These are phyloP conservation scores for Carettochelys insculpta DNA, from an alignment of 2,113 vertebrate genomes.

Conservation along the genomic window DNA sequence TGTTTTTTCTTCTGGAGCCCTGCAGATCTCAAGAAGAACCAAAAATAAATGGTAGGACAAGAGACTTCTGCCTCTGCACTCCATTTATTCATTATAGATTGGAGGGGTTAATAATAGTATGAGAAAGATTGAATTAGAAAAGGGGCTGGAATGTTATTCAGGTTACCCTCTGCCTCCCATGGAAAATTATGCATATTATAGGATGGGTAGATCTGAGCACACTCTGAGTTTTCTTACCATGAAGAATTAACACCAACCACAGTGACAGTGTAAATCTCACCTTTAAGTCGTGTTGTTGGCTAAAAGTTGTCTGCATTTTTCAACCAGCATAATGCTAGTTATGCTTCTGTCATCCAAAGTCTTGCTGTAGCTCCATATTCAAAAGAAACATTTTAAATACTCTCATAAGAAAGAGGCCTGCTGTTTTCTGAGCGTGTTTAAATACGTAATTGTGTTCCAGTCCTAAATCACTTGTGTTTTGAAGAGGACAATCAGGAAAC, in stretches of 20 bases:
- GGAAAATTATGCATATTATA: background rate
- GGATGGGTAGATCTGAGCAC: background rate
- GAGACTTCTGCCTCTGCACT: background rate
- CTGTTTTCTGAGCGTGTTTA: background rate
- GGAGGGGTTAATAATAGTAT: background rate
- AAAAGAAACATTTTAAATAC: background rate
- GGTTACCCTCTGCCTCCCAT: background rate
- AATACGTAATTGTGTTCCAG: background rate
- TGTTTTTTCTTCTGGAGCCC: background rate
- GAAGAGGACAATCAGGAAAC: background rate
- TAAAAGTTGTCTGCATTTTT: background rate
- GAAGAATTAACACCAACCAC: slow-evolving; percentile 1
- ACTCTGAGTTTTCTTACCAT: background rate
- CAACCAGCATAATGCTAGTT: background rate
- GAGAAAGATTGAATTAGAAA: background rate
- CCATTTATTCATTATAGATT: background rate
- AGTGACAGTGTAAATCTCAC: slow-evolving; percentile 10
- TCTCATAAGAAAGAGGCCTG: background rate
- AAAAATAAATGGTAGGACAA: background rate
- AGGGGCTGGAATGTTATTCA: background rate
- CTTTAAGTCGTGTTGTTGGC: background rate
- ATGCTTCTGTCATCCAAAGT: background rate
- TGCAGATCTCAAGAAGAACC: background rate
- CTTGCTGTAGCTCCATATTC: background rate
- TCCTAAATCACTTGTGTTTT: background rate